Evolutionary conservation across 2,113 vertebrate genomes (phyloP), one percentile per base, ranked within the genome.

Genomic region (Oncorhynchus masou): DNA sequence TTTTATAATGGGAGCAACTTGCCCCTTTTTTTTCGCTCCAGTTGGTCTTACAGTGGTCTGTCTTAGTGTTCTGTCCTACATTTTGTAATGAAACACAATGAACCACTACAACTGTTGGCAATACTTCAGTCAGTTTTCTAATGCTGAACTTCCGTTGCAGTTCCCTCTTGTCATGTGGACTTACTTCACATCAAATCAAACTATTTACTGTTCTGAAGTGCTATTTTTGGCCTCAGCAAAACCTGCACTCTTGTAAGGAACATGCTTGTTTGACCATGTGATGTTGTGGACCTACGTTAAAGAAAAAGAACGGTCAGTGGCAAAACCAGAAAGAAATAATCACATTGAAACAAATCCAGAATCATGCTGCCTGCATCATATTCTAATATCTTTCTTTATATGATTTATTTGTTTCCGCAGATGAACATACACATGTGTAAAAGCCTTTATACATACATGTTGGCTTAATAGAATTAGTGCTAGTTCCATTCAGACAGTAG

Each of bases 1-100:
- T 95, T 97, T 93, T 96, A 90, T 94, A 92, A 94, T 84, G 79
- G 89, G 87, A 92, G 92, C 89, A 84, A 88, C 75, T 86, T 78
- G 83, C 82, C 83, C 82, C 51, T 34, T 45, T 45, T 25, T 25
- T 81, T 68, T 70, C 70, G 57, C 62, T 81, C 70, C 75, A 71
- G 78, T 78, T 78, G 74, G 70, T 69, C 45, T 80, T 70, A 31
- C 29, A 74, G 77, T 39, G 67, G 74, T 1, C 60, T 82, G 74
- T 78, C 84, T 87, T 88, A 74, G 78, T 45, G 67, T 72, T 1
- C 60, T 82, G 74, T 78, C 84, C 87, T 88, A 70, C 60, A 27
- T 83, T 83, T 86, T 87, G 78, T 79, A 84, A 39, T 79, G 78
- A 77, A 74, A 81, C 39, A 45, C 81, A 79, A 84, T 89, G 85